phyloP scores from a whole-genome alignment of 2,888 invertebrate genomes.

The Thalpophila matura region DNA sequence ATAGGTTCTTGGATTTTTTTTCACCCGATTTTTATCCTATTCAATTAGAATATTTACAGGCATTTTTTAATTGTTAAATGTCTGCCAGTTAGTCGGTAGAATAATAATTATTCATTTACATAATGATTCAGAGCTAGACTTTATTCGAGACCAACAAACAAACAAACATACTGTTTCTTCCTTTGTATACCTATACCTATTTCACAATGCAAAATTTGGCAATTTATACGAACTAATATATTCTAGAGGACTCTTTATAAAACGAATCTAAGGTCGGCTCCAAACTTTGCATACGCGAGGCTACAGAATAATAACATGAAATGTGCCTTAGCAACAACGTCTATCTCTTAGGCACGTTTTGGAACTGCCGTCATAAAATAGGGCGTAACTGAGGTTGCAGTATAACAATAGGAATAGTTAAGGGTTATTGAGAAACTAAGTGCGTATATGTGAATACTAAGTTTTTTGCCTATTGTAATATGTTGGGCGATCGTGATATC shows the following conservation, averaged over 20 bases:
- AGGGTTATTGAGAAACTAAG: slow-evolving; percentile 46
- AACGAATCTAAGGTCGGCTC: slow-evolving; percentile 61
- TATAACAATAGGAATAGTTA: slow-evolving; percentile 35
- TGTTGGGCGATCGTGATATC: slow-evolving; percentile 42
- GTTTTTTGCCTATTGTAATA: slow-evolving; percentile 43
- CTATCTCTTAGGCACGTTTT: slow-evolving; percentile 34
- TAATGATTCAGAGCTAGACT: not conserved
- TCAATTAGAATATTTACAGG: too few species aligned
- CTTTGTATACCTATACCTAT: not conserved
- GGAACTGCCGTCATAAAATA: slow-evolving; percentile 24
- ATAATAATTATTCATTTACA: not conserved
- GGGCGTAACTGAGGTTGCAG: slow-evolving; percentile 6
- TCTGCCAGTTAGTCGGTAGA: not conserved
- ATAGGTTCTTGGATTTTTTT: too few species aligned
- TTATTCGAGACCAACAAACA: not conserved
- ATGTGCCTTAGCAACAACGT: slow-evolving; percentile 30
- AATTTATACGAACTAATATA: slow-evolving; percentile 59
- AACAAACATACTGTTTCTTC: not conserved
- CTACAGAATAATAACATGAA: slow-evolving; percentile 41
- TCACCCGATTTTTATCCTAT: too few species aligned
- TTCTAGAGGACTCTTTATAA: slow-evolving; percentile 57
- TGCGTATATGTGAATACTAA: slow-evolving; percentile 39
- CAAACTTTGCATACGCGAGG: slow-evolving; percentile 60
- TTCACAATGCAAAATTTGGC: slow-evolving; percentile 33
- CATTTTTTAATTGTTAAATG: not conserved